phyloP scores from a whole-genome alignment of 2,113 vertebrate species.

The Podarcis cretensis region DNA sequence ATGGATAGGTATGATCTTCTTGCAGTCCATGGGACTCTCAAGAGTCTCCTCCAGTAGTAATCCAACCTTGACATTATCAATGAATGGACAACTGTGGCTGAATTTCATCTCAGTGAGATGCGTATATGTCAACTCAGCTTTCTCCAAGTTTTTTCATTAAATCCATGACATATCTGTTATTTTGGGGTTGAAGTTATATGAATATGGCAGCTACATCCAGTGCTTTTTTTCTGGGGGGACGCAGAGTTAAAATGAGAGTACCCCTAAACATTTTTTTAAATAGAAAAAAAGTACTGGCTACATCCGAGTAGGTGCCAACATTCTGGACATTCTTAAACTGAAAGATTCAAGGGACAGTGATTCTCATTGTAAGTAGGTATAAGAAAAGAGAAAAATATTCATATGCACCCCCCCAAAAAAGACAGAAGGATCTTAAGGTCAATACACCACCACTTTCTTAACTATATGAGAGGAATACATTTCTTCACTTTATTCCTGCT shows the following conservation, averaged over 20 bases:
- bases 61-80: no score
- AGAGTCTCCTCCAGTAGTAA: no score
- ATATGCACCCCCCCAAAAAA: background rate
- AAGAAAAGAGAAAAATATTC: background rate
- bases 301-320: accelerated
- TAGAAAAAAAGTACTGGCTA: no score
- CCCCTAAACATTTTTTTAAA: no score
- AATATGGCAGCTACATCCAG: background rate
- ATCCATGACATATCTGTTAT: background rate
- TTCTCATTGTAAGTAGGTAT: background rate
- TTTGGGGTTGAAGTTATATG: background rate
- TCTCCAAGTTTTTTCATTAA: background rate
- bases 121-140: background rate
- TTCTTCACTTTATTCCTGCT: background rate
- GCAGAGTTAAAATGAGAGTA: no score
- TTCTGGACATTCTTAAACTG: background rate
- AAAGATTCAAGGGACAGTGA: background rate
- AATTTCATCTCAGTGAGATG: background rate
- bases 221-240: no score
- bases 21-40: no score
- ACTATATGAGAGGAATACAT: background rate
- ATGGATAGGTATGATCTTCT: no score
- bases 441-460: background rate
- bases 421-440: background rate
- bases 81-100: no score